Base-by-base conservation (phyloP, 2,797 vertebrate genomes). In the Falco concolor region DNA sequence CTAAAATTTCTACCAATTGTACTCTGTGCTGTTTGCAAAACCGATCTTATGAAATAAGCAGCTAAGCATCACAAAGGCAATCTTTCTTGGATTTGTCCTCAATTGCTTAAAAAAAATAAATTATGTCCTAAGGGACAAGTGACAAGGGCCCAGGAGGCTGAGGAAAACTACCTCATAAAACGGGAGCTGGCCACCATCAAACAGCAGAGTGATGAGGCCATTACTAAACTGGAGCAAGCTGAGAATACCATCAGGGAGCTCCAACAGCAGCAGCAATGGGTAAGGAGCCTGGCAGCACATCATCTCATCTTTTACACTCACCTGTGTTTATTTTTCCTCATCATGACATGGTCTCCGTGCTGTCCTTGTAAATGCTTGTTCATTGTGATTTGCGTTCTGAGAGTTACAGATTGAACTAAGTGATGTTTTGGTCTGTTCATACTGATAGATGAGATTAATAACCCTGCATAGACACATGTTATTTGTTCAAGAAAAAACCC, bases 121-220 rank as follows among this genome's bases (percentile, higher is more conserved):
- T 98, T 98, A 98, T 98, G 98, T 98, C 98, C 98, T 97, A 99
- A 99, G 99, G 99, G 99, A 98, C 99, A 99, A 99, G 99, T 99
- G 98, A 99, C 99, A 96, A 99, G 99, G 97, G 99, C 99, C 97
- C 99, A 99, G 98, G 99, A 99, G 98, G 99, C 99, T 89, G 99
- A 99, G 98, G 99, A 99, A 98, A 99, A 99, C 99, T 99, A 99
- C 98, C 99, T 99, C 98, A 98, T 99, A 98, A 99, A 99, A 98
- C 99, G 99, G 98, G 99, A 99, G 98, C 98, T 99, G 98, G 98
- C 99, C 98, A 99, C 99, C 79, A 98, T 99, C 98, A 99, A 98
- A 99, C 99, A 99, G 98, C 99, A 99, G 98, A 98, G 98, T 97
- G 99, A 99, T 98, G 99, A 99, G 98, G 98, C 98, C 98, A 97